These are phyloP conservation scores for Lycia hirtaria DNA, from an alignment of 2,888 invertebrate species.

Conservation along the genomic window DNA sequence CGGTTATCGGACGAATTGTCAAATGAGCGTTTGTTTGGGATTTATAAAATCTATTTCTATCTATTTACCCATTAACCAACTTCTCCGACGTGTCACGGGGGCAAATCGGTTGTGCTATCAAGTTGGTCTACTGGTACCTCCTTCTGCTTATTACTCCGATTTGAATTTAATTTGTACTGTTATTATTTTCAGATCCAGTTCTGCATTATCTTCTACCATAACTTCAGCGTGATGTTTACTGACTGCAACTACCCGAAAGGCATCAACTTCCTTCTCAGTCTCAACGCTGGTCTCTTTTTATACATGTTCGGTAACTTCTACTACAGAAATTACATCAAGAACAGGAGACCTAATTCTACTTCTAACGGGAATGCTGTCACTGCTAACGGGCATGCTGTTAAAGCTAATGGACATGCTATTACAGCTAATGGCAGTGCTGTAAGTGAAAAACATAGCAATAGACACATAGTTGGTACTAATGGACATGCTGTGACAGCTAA, in stretches of 20 bases:
- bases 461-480: background rate
- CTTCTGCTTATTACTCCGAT: too few species aligned
- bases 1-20: too few species aligned
- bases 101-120: too few species aligned
- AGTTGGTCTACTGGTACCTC: too few species aligned
- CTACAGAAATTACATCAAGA: constrained; percentile 86
- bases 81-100: too few species aligned
- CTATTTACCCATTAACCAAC: too few species aligned
- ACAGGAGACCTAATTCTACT: constrained; percentile 31
- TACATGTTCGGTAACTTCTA: constrained; percentile 93
- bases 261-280: constrained; percentile 87
- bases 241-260: constrained; percentile 90
- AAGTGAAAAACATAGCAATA: background rate
- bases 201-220: constrained; percentile 90
- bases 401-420: background rate
- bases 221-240: constrained; percentile 87
- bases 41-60: too few species aligned
- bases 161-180: background rate
- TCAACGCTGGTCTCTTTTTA: constrained; percentile 89
- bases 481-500: constrained; percentile 18
- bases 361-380: constrained; percentile 6
- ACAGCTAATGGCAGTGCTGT: constrained; percentile 6
- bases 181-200: constrained; percentile 88
- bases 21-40: background rate
- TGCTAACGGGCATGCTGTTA: constrained; percentile 1